A percentile compares a stretch with the other conserved stretches of the same genome.
These are phyloP conservation scores for Agapornis roseicollis DNA, from an alignment of 2,113 vertebrate species.

Conservation along the genomic window DNA sequence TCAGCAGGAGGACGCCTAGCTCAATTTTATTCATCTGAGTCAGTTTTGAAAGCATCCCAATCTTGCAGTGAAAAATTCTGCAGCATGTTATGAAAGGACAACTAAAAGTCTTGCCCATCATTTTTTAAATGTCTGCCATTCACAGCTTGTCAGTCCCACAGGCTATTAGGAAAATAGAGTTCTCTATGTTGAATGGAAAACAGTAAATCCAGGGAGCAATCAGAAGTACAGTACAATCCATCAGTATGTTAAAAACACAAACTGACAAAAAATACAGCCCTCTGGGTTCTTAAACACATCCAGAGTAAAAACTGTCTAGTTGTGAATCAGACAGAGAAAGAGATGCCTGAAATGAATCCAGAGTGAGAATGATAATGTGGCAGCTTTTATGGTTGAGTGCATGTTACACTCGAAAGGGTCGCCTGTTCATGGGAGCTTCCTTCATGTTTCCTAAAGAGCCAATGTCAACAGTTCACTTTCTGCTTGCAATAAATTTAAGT, in stretches of 20 bases:
- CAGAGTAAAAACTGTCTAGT: slow-evolving; percentile 5
- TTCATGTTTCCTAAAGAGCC: slow-evolving; percentile 15
- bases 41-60: slow-evolving; percentile 21
- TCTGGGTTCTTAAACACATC: slow-evolving; percentile 22
- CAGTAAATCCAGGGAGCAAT: neutral
- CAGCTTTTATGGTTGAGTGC: slow-evolving; percentile 7
- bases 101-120: neutral
- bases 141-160: neutral
- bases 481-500: slow-evolving; percentile 27
- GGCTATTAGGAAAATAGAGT: neutral
- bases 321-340: slow-evolving; percentile 23
- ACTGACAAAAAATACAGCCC: slow-evolving; percentile 33
- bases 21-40: slow-evolving; percentile 35
- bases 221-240: neutral
- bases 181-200: neutral
- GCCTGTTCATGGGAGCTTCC: slow-evolving; percentile 8
- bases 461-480: slow-evolving; percentile 25
- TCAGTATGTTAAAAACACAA: slow-evolving; percentile 28
- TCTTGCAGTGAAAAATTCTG: neutral
- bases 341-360: slow-evolving; percentile 13
- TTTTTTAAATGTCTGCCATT: neutral
- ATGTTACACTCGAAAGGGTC: neutral
- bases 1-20: slow-evolving; percentile 9
- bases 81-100: neutral
- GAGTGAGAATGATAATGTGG: neutral